Percentiles rank a stretch among this genome's conserved stretches.
Conservation (phyloP, 2,888 invertebrate species). For the Oscheius onirici region DNA sequence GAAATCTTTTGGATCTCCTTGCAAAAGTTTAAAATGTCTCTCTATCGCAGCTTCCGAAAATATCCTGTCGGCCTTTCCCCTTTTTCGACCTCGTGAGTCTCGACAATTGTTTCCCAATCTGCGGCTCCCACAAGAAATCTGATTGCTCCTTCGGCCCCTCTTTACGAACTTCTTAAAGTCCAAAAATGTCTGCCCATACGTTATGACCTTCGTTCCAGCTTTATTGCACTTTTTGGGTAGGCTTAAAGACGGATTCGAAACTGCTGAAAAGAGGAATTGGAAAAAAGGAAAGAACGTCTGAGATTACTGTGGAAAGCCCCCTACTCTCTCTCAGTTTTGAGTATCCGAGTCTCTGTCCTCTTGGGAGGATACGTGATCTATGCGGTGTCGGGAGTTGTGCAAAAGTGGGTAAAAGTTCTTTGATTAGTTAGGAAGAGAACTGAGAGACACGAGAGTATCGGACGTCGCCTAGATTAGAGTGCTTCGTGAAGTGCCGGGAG, state of each 20-base stretch:
- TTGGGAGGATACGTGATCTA: not conserved
- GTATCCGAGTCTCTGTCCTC: not conserved
- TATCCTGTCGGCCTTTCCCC: not conserved
- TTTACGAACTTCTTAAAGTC: not conserved
- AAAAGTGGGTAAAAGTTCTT: not conserved
- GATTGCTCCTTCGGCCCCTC: not conserved
- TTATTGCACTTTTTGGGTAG: constrained; percentile 13
- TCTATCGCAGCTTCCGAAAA: not conserved
- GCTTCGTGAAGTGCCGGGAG: too few species aligned
- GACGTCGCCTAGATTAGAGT: too few species aligned
- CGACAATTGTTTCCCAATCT: not conserved
- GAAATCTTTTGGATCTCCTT: too few species aligned
- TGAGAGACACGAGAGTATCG: too few species aligned
- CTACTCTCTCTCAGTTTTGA: too few species aligned
- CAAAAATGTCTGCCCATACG: too few species aligned
- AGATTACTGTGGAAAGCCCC: too few species aligned
- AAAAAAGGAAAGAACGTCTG: too few species aligned
- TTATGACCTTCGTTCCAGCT: not conserved
- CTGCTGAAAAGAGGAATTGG: not conserved
- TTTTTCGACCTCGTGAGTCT: not conserved
- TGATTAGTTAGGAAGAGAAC: too few species aligned
- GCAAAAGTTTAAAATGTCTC: too few species aligned
- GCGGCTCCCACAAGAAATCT: not conserved
- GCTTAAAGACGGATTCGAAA: not conserved
- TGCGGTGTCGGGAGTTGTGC: not conserved